Evolutionary conservation across 1,140 invertebrate genomes (phyloP).

Genomic region (Hypothenemus hampei): DNA sequence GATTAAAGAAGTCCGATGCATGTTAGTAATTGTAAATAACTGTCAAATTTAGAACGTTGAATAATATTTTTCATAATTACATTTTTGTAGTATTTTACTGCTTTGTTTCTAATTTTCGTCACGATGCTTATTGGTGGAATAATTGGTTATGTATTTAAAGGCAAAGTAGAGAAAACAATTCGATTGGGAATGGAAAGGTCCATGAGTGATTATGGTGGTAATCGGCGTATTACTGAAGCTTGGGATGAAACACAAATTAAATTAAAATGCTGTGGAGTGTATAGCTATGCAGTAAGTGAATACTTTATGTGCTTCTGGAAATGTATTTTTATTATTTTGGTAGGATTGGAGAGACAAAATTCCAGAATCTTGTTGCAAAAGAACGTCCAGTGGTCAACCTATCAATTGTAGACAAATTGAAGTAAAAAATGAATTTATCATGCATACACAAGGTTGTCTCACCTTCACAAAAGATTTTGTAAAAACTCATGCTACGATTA

Average conservation of each 20-base stretch:
- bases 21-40: conserved; percentile 72
- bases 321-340: not conserved
- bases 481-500: conserved; percentile 69
- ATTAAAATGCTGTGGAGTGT: conserved; percentile 79
- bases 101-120: conserved; percentile 80
- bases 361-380: conserved; percentile 75
- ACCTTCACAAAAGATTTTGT: conserved; percentile 64
- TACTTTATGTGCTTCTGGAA: not conserved
- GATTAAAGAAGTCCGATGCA: conserved; percentile 81
- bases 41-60: not conserved
- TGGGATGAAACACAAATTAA: conserved; percentile 80
- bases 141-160: conserved; percentile 81
- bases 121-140: conserved; percentile 84
- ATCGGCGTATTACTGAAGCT: conserved; percentile 62
- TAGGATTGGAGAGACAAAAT: conserved; percentile 71
- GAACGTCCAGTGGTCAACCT: conserved; percentile 58
- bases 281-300: conserved; percentile 47
- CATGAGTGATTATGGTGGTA: conserved; percentile 64
- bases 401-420: conserved; percentile 54
- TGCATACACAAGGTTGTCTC: conserved; percentile 69
- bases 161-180: conserved; percentile 66
- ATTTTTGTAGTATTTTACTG: conserved; percentile 75
- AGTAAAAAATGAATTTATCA: conserved; percentile 56
- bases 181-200: conserved; percentile 73
- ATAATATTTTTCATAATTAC: not conserved